Base-by-base conservation (phyloP, 2,888 invertebrate genomes). In the Ganaspis brasiliensis region DNA sequence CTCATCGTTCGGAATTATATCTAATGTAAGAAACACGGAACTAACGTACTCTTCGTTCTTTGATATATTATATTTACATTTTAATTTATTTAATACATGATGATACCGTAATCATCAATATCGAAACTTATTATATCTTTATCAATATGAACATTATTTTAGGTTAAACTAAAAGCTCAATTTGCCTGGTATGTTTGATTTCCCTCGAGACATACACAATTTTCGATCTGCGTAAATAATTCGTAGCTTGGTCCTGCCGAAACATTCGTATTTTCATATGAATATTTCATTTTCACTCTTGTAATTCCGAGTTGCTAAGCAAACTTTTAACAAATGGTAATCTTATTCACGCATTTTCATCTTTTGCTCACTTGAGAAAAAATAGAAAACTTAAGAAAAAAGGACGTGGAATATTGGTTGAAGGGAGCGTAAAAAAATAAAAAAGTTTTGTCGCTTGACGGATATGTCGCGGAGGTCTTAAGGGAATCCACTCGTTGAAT, bases 401-500 rank as follows among this genome's bases (percentile, higher is more conserved):
- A 26, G 19, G 37, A 61, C n/a, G n/a, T n/a, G n/a, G 45, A 61
- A 73, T 31, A 75, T 79, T 75, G 77, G 16, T 61, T 31, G 10
- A 37, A 61, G 35, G 59, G 0, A 21, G 1, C 1, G n/a, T 16
- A 40, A 67, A 21, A 40, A 67, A 24, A 8, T 14, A 6, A 40
- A n/a, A 45, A 19, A 45, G 8, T 45, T 0, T 40, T 19, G 14
- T 45, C 40, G 40, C 21, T 24, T 67, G 63, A 45, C 14, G 45
- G 63, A 14, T 24, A 45, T 40, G 63, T 10, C 45, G n/a, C 14
- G 21, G 37, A 12, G 19, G 21, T 63, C 61, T 77, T 75, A 72
- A 59, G 73, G 45, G 19, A 79, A 72, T 67, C 45, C 63, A 40
- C 35, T 26, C 70, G 74, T 77, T 74, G 75, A 79, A 77, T 79